Conservation (phyloP, 2,113 vertebrate genomes). For the Osmerus mordax region DNA sequence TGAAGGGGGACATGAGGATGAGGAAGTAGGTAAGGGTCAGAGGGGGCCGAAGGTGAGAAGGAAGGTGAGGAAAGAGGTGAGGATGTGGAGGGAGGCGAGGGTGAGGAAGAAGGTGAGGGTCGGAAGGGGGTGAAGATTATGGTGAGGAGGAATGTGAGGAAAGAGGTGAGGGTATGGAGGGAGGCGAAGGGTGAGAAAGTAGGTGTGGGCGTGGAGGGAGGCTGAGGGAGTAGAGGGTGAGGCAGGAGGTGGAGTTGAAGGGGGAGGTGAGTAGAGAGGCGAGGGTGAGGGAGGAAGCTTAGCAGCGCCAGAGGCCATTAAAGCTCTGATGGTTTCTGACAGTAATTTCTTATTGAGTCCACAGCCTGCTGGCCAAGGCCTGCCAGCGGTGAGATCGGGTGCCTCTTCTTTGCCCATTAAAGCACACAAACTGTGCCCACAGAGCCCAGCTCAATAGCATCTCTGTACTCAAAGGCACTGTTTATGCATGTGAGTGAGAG, state of each 20-base stretch:
- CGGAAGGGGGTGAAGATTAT: too few relatives aligned
- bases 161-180: neutral
- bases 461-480: conserved; percentile 62
- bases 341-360: conserved; percentile 71
- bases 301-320: conserved; percentile 61
- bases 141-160: too few relatives aligned
- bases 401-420: conserved; percentile 66
- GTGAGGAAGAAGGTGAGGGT: too few relatives aligned
- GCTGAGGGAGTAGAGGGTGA: neutral
- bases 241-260: conserved; percentile 39
- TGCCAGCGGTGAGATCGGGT: conserved; percentile 65
- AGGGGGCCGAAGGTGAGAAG: neutral
- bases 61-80: too few relatives aligned
- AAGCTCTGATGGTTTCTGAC: conserved; percentile 69
- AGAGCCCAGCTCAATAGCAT: conserved; percentile 67
- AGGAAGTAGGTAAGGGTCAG: neutral
- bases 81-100: too few relatives aligned
- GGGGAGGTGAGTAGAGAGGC: too few relatives aligned
- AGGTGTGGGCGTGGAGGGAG: neutral
- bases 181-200: neutral
- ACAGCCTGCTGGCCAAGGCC: conserved; percentile 34
- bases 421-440: conserved; percentile 68
- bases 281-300: conserved; percentile 26
- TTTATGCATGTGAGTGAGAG: conserved; percentile 52
- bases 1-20: too few relatives aligned